Conservation (phyloP, 2,113 vertebrate genomes). For the Peromyscus leucopus region DNA sequence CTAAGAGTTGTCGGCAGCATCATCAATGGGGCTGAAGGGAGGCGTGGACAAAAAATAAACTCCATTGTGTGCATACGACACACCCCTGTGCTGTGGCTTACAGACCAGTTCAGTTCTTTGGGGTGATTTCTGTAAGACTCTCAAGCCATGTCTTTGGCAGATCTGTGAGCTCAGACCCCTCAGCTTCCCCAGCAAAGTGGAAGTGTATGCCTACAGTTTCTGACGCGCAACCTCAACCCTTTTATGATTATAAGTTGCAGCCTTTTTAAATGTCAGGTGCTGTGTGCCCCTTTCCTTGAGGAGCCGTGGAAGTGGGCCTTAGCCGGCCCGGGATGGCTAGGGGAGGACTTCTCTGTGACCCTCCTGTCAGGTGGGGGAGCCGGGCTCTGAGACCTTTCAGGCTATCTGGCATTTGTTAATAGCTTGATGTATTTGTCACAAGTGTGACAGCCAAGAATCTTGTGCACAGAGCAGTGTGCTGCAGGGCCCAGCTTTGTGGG, state of each 20-base stretch:
- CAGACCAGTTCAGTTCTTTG: slow-evolving; percentile 13
- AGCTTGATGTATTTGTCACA: slow-evolving; percentile 94
- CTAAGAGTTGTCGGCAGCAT: neutral
- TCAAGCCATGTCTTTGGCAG: neutral
- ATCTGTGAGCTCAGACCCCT: neutral
- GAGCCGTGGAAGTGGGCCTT: neutral
- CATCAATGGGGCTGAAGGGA: neutral
- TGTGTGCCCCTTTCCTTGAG: neutral
- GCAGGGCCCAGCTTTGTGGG: slow-evolving; percentile 88
- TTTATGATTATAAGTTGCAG: neutral
- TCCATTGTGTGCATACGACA: slow-evolving; percentile 35
- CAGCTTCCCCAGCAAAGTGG: neutral
- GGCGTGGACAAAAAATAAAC: neutral
- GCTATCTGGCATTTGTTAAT: slow-evolving; percentile 91
- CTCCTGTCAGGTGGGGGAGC: slow-evolving; percentile 85
- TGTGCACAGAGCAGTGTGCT: slow-evolving; percentile 87
- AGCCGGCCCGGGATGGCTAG: neutral
- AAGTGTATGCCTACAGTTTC: neutral
- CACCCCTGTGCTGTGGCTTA: neutral
- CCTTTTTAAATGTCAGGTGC: neutral
- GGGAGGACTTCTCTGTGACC: neutral
- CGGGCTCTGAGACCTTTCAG: slow-evolving; percentile 77
- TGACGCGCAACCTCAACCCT: neutral
- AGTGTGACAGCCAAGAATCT: slow-evolving; percentile 90
- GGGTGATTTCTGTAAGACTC: neutral